Evolutionary conservation across 2,113 vertebrate genomes (phyloP).

Genomic region (Myiozetetes cayanensis): DNA sequence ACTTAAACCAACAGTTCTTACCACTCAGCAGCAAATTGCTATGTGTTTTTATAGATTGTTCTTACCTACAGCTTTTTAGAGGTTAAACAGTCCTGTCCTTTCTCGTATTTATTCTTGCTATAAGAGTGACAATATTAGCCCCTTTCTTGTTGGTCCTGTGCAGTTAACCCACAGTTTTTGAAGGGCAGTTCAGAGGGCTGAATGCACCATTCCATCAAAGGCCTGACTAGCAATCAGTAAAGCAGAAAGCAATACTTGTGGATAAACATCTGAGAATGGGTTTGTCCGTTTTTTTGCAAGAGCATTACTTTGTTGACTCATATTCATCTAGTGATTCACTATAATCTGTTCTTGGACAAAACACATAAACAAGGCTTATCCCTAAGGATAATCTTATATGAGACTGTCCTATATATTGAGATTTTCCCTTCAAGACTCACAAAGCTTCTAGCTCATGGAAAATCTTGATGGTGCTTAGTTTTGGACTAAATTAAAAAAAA

Average conservation of each 20-base stretch:
- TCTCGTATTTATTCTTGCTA: not conserved
- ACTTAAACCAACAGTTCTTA: not conserved
- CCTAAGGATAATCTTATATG: constrained; percentile 19
- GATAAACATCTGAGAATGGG: constrained; percentile 7
- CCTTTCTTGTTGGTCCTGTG: not conserved
- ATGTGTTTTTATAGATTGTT: not conserved
- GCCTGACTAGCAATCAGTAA: not conserved
- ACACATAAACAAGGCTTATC: constrained; percentile 47
- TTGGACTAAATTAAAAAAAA: not conserved
- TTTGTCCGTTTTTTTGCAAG: not conserved
- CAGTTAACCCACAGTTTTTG: not conserved
- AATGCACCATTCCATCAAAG: not conserved
- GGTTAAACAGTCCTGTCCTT: not conserved
- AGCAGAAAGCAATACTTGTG: not conserved
- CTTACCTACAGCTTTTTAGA: not conserved
- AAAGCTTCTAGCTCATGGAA: not conserved
- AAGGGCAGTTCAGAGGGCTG: not conserved
- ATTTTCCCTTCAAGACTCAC: not conserved
- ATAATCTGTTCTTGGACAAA: constrained; percentile 46
- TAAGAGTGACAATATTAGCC: not conserved
- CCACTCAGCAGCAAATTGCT: not conserved
- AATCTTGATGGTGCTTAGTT: not conserved
- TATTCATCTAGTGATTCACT: constrained; percentile 27
- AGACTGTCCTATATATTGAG: not conserved
- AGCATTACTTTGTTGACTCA: constrained; percentile 5